Percentiles rank a stretch among this genome's conserved stretches.
Evolutionary conservation across 2,888 invertebrate genomes (phyloP).

Genomic region (Agrilus biguttatus): DNA sequence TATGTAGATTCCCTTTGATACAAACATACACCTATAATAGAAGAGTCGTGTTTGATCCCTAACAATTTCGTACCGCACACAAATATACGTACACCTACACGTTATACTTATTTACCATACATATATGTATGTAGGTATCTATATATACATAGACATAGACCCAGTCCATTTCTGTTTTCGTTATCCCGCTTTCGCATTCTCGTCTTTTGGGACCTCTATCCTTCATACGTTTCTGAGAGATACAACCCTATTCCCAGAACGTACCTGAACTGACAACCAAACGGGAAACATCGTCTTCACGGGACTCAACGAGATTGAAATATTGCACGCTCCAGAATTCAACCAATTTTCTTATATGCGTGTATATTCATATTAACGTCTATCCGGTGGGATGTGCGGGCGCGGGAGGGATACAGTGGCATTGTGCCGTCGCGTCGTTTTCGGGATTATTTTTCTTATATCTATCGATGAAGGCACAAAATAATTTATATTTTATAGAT

Average conservation of each 20-base stretch:
- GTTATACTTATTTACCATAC: too few species aligned
- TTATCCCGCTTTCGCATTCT: slow-evolving; percentile 28
- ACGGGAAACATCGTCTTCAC: slow-evolving; percentile 29
- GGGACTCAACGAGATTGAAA: slow-evolving; percentile 29
- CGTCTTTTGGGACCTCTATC: slow-evolving; percentile 30
- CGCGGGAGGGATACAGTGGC: too few species aligned
- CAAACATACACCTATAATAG: slow-evolving; percentile 16
- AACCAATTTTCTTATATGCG: slow-evolving; percentile 31
- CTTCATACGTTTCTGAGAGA: slow-evolving; percentile 28
- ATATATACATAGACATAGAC: too few species aligned
- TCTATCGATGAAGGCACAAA: too few species aligned
- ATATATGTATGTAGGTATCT: too few species aligned
- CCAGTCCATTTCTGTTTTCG: slow-evolving; percentile 27
- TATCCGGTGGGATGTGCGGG: too few species aligned
- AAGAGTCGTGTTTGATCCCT: slow-evolving; percentile 19
- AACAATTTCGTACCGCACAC: slow-evolving; percentile 25
- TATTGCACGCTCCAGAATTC: slow-evolving; percentile 31
- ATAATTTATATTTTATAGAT: too few species aligned
- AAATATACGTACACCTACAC: too few species aligned
- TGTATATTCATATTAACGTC: slow-evolving; percentile 15
- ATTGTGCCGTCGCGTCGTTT: too few species aligned
- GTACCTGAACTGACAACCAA: slow-evolving; percentile 26
- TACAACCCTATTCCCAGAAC: slow-evolving; percentile 25
- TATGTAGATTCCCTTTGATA: slow-evolving; percentile 29
- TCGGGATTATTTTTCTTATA: too few species aligned